A percentile compares a stretch with the other conserved stretches of the same genome.
Evolutionary conservation across 2,113 vertebrate species (phyloP).

Genomic region (Erythrolamprus reginae): DNA sequence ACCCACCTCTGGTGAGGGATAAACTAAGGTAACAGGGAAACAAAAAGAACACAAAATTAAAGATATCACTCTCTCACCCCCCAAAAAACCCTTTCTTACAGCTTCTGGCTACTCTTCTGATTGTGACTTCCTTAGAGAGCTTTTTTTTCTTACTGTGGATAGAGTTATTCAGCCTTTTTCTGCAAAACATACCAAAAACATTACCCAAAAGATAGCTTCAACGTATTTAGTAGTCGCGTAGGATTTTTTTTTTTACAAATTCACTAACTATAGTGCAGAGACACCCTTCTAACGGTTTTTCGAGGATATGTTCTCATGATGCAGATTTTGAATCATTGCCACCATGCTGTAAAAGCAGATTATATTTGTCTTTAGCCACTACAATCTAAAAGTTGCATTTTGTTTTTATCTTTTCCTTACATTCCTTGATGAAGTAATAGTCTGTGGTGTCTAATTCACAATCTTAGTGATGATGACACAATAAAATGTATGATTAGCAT

Average conservation of each 20-base stretch:
- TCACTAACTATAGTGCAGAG: not conserved
- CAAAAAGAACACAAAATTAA: not conserved
- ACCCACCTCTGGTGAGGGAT: not conserved
- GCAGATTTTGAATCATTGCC: not conserved
- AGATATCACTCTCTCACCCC: not conserved
- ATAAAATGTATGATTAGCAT: not conserved
- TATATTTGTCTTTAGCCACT: not conserved
- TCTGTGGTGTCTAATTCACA: not conserved
- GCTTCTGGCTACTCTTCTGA: too few relatives aligned
- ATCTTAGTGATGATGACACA: not conserved
- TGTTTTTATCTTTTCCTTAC: not conserved
- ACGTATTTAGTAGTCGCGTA: rapidly evolving
- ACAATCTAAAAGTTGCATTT: not conserved
- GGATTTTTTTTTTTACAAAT: not conserved
- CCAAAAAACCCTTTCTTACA: not conserved
- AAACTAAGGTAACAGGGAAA: not conserved
- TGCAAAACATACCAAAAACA: not conserved
- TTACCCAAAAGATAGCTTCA: not conserved
- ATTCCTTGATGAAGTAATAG: not conserved
- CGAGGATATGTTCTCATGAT: not conserved
- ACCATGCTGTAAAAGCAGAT: not conserved
- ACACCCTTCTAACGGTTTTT: not conserved
- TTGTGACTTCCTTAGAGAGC: not conserved
- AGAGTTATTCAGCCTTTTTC: not conserved
- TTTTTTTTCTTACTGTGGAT: not conserved